phyloP scores from a whole-genome alignment of 2,113 vertebrate species.

The Phyllostomus discolor region DNA sequence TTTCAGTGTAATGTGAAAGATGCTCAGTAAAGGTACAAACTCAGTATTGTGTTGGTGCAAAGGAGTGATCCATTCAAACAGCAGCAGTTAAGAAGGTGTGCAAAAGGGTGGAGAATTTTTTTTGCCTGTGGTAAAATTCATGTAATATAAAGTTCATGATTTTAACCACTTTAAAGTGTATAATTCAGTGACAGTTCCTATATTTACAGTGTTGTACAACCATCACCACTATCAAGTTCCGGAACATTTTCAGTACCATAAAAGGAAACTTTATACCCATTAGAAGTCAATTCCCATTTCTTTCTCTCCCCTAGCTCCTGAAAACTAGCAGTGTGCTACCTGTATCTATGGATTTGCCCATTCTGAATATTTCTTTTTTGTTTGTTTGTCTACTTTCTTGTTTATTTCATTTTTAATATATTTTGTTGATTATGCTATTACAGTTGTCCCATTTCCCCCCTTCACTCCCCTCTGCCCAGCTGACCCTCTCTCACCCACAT shows the following conservation, averaged over 20 bases:
- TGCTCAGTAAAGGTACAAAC: not conserved
- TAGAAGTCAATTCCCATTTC: not conserved
- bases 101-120: not conserved
- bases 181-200: not conserved
- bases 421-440: too few species aligned
- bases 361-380: not conserved
- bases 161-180: not conserved
- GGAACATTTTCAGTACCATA: not conserved
- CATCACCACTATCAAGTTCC: not conserved
- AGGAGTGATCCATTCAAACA: not conserved
- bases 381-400: too few species aligned
- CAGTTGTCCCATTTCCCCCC: too few species aligned
- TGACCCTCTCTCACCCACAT: too few species aligned
- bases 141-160: not conserved
- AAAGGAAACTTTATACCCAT: not conserved
- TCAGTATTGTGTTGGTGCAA: not conserved
- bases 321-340: not conserved
- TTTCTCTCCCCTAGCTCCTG: not conserved
- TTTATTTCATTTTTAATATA: too few species aligned
- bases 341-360: not conserved
- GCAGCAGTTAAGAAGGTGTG: not conserved
- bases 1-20: not conserved
- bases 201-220: not conserved
- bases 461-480: too few species aligned
- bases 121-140: not conserved